Evolutionary conservation across 2,113 vertebrate species (phyloP), one percentile per base, ranked within the genome.

Genomic region (Nothocercus julius): DNA sequence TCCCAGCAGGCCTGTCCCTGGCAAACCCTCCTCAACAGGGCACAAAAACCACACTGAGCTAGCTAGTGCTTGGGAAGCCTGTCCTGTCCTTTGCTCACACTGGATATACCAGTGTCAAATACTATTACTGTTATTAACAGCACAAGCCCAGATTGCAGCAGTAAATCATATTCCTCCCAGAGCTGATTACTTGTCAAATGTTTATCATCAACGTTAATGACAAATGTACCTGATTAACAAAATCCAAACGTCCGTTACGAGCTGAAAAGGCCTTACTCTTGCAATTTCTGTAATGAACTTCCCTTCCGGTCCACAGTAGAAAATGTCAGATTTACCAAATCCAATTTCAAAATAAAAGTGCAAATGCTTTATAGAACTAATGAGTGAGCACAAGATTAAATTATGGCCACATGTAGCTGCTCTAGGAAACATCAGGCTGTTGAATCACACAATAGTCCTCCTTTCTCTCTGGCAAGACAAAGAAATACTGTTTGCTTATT

Each of bases 121-220:
- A 47, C 63, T 73, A 82, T 85, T 94, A 87, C 53, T 81, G 64
- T 82, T 93, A 89, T 89, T 94, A 96, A 95, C 73, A 95, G 69
- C 70, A 89, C 67, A 92, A 91, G 78, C 38, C 19, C 88, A 87
- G 88, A 95, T 42, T 79, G 86, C 58, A 76, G 73, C 53, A 76
- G 95, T 86, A 96, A 96, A 95, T 92, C 69, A 88, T 58, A 82
- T 64, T 87, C 42, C 54, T 89, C 61, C n/a, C 49, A 85, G 66
- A 95, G 78, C 66, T 85, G 77, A 92, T 87, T 94, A 91, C 32
- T 91, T 86, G 69, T 93, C 89, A 95, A 89, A 93, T 81, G 77
- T 91, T 91, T 91, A 93, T 81, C 81, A 90, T 75, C 54, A 61
- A 30, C 56, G 32, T 80, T 84, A 86, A 95, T 92, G 73, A 97